Conservation (phyloP, 2,113 vertebrate species). For the Microtus richardsoni region DNA sequence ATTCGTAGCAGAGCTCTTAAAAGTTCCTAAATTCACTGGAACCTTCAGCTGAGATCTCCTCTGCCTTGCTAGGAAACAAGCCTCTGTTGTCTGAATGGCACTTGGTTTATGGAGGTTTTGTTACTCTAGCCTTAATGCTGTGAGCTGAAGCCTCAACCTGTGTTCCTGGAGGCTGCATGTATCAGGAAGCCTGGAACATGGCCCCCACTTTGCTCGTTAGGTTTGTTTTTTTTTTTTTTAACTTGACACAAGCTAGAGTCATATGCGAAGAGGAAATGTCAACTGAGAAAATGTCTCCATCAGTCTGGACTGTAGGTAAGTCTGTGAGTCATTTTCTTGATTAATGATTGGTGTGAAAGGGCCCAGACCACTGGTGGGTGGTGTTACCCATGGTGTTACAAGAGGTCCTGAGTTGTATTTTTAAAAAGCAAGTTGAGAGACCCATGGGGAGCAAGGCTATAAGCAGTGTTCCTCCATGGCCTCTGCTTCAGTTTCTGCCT, state of each 20-base stretch:
- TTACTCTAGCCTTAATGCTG: background rate
- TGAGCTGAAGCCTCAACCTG: background rate
- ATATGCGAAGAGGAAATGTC: background rate
- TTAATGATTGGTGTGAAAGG: background rate
- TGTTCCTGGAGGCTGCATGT: too few relatives aligned
- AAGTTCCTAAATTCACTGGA: fast-evolving
- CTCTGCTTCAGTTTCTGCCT: background rate
- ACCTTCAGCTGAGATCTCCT: background rate
- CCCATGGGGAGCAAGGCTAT: background rate
- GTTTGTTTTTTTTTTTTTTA: background rate
- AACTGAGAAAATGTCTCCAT: background rate
- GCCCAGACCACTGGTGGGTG: background rate
- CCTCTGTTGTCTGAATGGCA: background rate
- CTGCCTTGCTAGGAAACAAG: background rate
- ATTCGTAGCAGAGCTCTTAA: too few relatives aligned
- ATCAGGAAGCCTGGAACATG: background rate
- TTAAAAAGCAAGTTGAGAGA: background rate
- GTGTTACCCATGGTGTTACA: background rate
- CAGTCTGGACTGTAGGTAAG: background rate
- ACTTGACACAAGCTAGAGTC: background rate
- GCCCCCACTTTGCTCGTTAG: background rate
- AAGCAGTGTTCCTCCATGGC: background rate
- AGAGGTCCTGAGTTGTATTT: background rate
- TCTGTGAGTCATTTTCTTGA: background rate
- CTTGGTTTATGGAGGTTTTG: background rate